Evolutionary conservation across 2,888 invertebrate species (phyloP).

Genomic region (Pocota personata): DNA sequence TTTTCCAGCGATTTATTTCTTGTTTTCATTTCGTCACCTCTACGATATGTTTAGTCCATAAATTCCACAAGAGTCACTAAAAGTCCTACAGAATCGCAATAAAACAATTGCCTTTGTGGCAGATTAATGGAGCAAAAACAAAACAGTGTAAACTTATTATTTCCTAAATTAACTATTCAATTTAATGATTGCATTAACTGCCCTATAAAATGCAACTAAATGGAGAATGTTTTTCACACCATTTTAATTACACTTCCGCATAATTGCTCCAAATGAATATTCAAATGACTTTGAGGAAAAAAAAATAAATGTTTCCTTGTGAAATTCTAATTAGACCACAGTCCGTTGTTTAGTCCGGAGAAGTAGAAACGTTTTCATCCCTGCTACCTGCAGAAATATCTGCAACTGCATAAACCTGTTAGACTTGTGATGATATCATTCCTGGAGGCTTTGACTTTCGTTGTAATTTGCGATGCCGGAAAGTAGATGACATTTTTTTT

Average conservation of each 20-base stretch:
- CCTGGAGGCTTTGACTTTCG: constrained; percentile 7
- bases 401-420: constrained; percentile 5
- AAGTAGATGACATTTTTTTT: constrained; percentile 18
- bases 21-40: background rate
- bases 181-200: constrained; percentile 30
- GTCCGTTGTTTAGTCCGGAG: background rate
- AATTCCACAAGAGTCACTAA: background rate
- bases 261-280: constrained; percentile 54
- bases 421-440: constrained; percentile 37
- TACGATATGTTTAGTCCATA: background rate
- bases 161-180: constrained; percentile 26
- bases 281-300: constrained; percentile 29
- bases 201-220: constrained; percentile 23
- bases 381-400: background rate
- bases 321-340: constrained; percentile 32
- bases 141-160: background rate
- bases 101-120: background rate
- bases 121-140: background rate
- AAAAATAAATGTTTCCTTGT: constrained; percentile 20
- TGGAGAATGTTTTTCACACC: constrained; percentile 26
- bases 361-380: constrained; percentile 11
- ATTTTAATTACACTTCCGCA: constrained; percentile 56
- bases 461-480: constrained; percentile 25
- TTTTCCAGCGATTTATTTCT: background rate
- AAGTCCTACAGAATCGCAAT: background rate